Conservation (phyloP, 2,888 invertebrate species). For the Heterodera filipjevi region DNA sequence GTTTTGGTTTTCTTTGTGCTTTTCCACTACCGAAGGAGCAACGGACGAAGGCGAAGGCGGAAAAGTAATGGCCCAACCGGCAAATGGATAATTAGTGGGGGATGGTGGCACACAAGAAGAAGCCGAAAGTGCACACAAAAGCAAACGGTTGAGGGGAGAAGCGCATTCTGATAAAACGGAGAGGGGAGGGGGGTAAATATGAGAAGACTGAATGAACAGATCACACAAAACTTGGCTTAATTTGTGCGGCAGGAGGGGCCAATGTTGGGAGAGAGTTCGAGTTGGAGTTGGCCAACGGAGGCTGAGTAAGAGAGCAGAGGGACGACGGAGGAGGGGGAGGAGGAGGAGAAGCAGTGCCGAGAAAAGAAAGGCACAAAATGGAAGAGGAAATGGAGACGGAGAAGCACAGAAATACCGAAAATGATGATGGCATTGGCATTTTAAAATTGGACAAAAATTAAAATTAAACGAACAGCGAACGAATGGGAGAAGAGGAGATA, state of each 20-base stretch:
- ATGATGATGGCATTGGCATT: neutral
- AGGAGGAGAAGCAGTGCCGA: neutral
- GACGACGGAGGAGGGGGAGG: neutral
- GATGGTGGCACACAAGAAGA: neutral
- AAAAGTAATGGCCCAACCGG: neutral
- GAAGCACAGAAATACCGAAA: neutral
- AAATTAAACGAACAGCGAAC: neutral
- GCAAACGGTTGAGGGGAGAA: neutral
- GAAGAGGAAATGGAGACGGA: neutral
- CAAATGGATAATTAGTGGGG: constrained; percentile 2
- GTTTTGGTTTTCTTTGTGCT: neutral
- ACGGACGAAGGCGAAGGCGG: neutral
- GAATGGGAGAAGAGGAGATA: neutral
- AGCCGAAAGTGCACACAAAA: neutral
- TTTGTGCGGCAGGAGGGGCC: neutral
- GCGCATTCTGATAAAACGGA: neutral
- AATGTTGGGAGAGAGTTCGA: neutral
- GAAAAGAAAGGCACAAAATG: neutral
- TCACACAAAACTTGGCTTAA: neutral
- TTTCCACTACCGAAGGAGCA: neutral
- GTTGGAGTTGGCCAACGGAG: neutral
- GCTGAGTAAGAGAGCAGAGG: neutral
- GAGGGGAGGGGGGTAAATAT: neutral
- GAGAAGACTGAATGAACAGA: neutral
- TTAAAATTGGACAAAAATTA: neutral